Percentiles rank a stretch among this genome's conserved stretches.
phyloP scores from a whole-genome alignment of 2,888 invertebrate genomes.

The Lasioglossum zephyrum region DNA sequence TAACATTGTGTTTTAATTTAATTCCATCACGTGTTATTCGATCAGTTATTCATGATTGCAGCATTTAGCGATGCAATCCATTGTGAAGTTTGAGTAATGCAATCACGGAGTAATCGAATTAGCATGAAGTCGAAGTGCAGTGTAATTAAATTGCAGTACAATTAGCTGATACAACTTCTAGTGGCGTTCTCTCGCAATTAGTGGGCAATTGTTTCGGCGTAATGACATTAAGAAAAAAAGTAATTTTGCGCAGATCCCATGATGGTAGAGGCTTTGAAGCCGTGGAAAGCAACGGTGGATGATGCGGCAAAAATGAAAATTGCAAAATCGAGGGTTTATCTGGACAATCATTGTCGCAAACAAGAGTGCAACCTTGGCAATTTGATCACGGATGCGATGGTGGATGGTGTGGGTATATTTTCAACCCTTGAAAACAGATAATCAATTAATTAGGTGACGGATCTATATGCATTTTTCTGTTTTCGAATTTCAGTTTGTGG shows the following conservation, averaged over 20 bases:
- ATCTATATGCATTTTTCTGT: neutral
- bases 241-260: constrained; percentile 85
- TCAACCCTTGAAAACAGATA: neutral
- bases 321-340: constrained; percentile 86
- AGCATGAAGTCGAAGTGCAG: too few relatives aligned
- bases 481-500: constrained; percentile 83
- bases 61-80: neutral
- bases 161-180: neutral
- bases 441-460: neutral
- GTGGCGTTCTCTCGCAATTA: neutral
- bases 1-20: neutral
- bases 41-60: neutral
- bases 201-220: neutral
- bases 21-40: too few relatives aligned
- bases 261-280: constrained; percentile 86
- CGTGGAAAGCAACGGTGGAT: constrained; percentile 87
- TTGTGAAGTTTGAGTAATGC: neutral
- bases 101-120: neutral
- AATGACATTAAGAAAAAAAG: neutral
- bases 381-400: constrained; percentile 90
- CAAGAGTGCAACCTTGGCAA: constrained; percentile 91
- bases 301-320: constrained; percentile 86
- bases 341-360: constrained; percentile 86
- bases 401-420: constrained; percentile 86
- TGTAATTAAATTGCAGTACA: too few relatives aligned